phyloP scores from a whole-genome alignment of 2,888 invertebrate genomes.

The Nowickia ferox region DNA sequence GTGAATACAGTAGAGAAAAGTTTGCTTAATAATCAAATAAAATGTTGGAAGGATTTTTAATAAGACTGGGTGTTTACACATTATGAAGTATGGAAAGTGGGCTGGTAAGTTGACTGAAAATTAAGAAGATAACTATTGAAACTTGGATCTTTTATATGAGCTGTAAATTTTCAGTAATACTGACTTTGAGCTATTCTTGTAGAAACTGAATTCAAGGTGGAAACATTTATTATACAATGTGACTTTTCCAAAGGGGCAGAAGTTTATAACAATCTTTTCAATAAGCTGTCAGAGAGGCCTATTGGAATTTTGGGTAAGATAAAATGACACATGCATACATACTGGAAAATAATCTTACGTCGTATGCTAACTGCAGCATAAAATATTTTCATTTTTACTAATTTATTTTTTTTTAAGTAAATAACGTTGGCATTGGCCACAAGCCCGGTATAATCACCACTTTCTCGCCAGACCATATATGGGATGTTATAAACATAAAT shows the following conservation, averaged over 20 bases:
- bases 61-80: conserved; percentile 85
- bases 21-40: not conserved
- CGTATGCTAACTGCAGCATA: too few relatives aligned
- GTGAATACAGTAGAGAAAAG: not conserved
- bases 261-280: conserved; percentile 88
- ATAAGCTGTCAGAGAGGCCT: conserved; percentile 88
- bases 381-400: not conserved
- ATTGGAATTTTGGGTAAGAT: conserved; percentile 87
- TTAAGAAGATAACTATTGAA: not conserved
- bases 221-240: conserved; percentile 88
- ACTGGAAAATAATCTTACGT: not conserved
- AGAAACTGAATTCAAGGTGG: conserved; percentile 85
- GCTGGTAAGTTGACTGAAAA: conserved; percentile 87
- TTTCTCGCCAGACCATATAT: conserved; percentile 87
- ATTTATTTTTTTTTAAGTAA: conserved; percentile 85
- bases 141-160: conserved; percentile 78
- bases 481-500: conserved; percentile 94
- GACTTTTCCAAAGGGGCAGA: conserved; percentile 90
- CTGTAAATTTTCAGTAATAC: conserved; percentile 84
- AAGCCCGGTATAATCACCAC: conserved; percentile 90
- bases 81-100: conserved; percentile 90
- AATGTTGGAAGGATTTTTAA: conserved; percentile 77
- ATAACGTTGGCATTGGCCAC: conserved; percentile 83
- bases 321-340: not conserved
- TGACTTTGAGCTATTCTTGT: conserved; percentile 31